Conservation (phyloP, 1,140 invertebrate species). For the Anastatus disparis region DNA sequence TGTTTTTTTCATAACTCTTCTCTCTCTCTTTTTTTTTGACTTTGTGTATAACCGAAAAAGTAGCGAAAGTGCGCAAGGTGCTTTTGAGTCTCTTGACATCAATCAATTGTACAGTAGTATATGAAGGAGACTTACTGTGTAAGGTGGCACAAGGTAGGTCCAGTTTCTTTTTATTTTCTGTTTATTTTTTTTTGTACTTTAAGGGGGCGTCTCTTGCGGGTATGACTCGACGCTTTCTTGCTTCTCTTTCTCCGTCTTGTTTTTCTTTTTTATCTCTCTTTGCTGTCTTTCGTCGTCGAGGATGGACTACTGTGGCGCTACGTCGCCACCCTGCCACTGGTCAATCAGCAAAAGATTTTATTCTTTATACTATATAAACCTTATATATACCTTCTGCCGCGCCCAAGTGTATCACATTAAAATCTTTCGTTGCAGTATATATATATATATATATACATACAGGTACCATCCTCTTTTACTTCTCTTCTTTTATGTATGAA, state of each 20-base stretch:
- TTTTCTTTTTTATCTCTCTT: too few relatives aligned
- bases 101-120: background rate
- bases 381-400: too few relatives aligned
- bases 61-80: background rate
- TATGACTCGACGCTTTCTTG: constrained; percentile 55
- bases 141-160: background rate
- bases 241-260: constrained; percentile 45
- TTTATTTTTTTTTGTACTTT: too few relatives aligned
- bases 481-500: too few relatives aligned
- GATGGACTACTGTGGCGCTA: constrained; percentile 27
- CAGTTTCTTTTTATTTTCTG: background rate
- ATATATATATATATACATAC: background rate
- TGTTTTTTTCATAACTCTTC: too few relatives aligned
- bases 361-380: constrained; percentile 59
- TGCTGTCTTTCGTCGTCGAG: too few relatives aligned
- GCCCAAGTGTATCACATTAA: constrained; percentile 61
- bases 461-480: constrained; percentile 28
- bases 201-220: constrained; percentile 24
- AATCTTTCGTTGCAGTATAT: constrained; percentile 21
- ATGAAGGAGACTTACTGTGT: too few relatives aligned
- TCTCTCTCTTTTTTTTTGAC: too few relatives aligned
- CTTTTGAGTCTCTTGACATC: too few relatives aligned
- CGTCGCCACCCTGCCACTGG: constrained; percentile 53
- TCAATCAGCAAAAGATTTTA: constrained; percentile 64
- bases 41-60: too few relatives aligned